Evolutionary conservation across 2,797 vertebrate genomes (phyloP).

Genomic region (Poeciliopsis infans): DNA sequence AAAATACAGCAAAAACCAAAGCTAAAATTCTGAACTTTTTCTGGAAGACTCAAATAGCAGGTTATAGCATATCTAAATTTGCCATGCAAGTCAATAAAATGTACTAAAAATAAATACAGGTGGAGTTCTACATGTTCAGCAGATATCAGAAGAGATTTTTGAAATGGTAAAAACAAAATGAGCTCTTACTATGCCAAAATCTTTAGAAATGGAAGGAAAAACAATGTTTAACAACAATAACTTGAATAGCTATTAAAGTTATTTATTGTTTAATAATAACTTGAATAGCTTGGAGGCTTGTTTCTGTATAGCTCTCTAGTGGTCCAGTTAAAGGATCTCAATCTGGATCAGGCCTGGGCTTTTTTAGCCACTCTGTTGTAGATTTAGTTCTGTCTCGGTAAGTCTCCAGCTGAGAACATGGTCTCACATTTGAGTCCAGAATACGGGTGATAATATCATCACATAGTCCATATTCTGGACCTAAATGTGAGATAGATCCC

Average conservation of each 20-base stretch:
- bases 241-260: not conserved
- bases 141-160: not conserved
- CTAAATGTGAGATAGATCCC: not conserved
- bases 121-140: not conserved
- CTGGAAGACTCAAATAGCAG: not conserved
- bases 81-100: no score
- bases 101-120: not conserved
- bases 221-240: not conserved
- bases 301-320: not conserved
- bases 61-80: not conserved
- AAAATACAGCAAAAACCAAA: not conserved
- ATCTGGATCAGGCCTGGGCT: not conserved
- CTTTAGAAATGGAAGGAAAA: not conserved
- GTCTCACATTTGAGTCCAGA: not conserved
- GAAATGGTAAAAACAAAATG: not conserved
- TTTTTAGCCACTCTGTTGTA: not conserved
- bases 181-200: not conserved
- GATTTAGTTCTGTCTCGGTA: not conserved
- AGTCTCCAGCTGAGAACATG: not conserved
- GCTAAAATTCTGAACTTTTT: not conserved
- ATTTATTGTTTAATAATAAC: not conserved
- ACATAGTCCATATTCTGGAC: no score
- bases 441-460: not conserved
- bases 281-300: not conserved
- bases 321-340: not conserved